Base-by-base conservation (phyloP, 1,140 invertebrate genomes). In the Microplitis demolitor region DNA sequence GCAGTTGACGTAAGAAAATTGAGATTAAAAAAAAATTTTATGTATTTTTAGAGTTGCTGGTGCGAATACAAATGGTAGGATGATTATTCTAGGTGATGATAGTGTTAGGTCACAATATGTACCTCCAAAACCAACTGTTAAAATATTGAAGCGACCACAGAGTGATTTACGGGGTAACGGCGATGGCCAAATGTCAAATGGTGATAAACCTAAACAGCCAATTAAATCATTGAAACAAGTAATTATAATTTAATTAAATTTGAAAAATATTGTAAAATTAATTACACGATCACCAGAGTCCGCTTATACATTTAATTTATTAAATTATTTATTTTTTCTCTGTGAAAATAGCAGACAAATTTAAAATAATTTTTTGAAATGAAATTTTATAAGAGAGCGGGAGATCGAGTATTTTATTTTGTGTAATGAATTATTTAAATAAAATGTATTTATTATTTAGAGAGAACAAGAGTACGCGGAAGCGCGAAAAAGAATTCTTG, bases 391-490 rank as follows among this genome's bases (percentile, higher is more conserved):
- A 24, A 24, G 24, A 24, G 24, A 24, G 24, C 24, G 0, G 24
- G 24, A 2, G 24, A 24, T 24, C 60, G 33, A 24, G 4, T 13
- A 61, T 31, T 34, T 61, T 2, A 24, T 24, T 61, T 45, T 3
- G 11, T 45, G 11, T 45, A 8, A 45, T 5, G 2, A 45, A 9
- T 45, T 45, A 45, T 45, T 9, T 6, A 8, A 45, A 45, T 9
- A 45, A 8, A 61, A 61, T 31, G 34, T 6, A 66, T 66, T 67
- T 56, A 53, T 16, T 69, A 76, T 75, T 3, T 50, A 91, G 89
- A 89, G 95, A 78, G 93, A 96, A 85, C 93, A 94, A 79, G 95
- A 96, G 82, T 96, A 96, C 85, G 94, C 95, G 2, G 91, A 96
- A 84, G 94, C 94, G 31, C 89, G 95, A 68, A 88, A 94, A 68